phyloP scores from a whole-genome alignment of 2,113 vertebrate species.

The Nannobrachium achirus region DNA sequence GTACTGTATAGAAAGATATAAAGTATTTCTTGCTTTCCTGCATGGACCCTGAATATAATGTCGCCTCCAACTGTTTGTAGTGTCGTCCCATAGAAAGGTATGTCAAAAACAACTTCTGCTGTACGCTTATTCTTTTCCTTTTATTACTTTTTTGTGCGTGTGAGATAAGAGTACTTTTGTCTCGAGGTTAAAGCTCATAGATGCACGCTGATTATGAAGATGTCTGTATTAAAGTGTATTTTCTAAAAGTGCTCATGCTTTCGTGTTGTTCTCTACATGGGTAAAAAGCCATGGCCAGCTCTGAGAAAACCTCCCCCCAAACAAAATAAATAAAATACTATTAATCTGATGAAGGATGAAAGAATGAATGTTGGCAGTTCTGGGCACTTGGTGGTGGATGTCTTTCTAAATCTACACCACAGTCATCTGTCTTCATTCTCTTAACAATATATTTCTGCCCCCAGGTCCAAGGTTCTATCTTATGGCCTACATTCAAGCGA shows the following conservation, averaged over 20 bases:
- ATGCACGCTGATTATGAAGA: slow-evolving; percentile 54
- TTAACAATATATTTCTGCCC: slow-evolving; percentile 1
- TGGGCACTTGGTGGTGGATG: neutral
- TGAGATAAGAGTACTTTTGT: slow-evolving; percentile 38
- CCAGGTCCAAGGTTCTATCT: slow-evolving; percentile 33
- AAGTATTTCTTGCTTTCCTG: slow-evolving; percentile 5
- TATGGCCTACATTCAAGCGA: slow-evolving; percentile 11
- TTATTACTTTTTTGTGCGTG: slow-evolving; percentile 20
- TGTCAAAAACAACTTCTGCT: slow-evolving; percentile 44
- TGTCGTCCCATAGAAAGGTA: slow-evolving; percentile 41
- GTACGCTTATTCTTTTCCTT: slow-evolving; percentile 41
- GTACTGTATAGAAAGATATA: slow-evolving; percentile 6
- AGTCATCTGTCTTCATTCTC: slow-evolving; percentile 17
- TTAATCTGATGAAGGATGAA: neutral
- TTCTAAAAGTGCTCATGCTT: slow-evolving; percentile 51
- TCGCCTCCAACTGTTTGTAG: slow-evolving; percentile 17
- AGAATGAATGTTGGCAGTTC: too few species aligned
- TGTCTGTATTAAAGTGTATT: slow-evolving; percentile 65
- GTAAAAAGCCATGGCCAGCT: neutral
- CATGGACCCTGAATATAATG: slow-evolving; percentile 32
- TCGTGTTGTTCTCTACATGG: neutral
- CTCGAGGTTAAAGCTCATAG: slow-evolving; percentile 40
- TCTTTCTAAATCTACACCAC: neutral
- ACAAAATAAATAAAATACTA: neutral
- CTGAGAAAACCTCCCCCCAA: neutral